These are phyloP conservation scores for Drosophila saltans DNA, from an alignment of 1,140 invertebrate genomes.

Conservation along the genomic window DNA sequence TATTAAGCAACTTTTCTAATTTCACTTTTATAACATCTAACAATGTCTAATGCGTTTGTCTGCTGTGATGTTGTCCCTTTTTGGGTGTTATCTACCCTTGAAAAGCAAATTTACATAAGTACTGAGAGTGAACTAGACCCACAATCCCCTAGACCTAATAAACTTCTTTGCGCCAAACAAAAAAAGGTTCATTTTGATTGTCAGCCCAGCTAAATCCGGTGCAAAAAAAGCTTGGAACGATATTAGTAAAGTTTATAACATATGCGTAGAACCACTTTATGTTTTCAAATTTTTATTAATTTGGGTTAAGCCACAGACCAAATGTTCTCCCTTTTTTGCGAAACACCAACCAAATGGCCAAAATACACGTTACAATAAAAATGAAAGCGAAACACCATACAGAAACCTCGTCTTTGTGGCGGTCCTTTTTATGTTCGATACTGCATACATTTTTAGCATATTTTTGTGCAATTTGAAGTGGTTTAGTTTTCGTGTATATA, in stretches of 20 bases:
- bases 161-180: constrained; percentile 43
- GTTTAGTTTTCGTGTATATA: constrained; percentile 57
- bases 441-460: constrained; percentile 62
- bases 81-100: background rate
- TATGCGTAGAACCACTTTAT: constrained; percentile 72
- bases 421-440: constrained; percentile 44
- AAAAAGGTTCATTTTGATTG: constrained; percentile 60
- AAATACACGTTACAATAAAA: constrained; percentile 55
- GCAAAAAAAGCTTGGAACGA: constrained; percentile 36
- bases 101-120: constrained; percentile 63
- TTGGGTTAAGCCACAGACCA: constrained; percentile 67
- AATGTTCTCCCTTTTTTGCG: constrained; percentile 19
- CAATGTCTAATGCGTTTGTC: constrained; percentile 10
- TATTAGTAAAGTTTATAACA: constrained; percentile 64
- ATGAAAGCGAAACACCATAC: constrained; percentile 19
- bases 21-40: constrained; percentile 60
- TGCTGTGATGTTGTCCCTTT: constrained; percentile 12
- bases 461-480: constrained; percentile 75
- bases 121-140: constrained; percentile 27
- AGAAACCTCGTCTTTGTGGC: constrained; percentile 33
- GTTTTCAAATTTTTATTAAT: constrained; percentile 72
- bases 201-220: constrained; percentile 27
- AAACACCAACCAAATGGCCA: background rate
- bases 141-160: constrained; percentile 55
- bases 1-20: constrained; percentile 79